phyloP scores from a whole-genome alignment of 2,888 invertebrate species.

The Oscheius myriophilus region DNA sequence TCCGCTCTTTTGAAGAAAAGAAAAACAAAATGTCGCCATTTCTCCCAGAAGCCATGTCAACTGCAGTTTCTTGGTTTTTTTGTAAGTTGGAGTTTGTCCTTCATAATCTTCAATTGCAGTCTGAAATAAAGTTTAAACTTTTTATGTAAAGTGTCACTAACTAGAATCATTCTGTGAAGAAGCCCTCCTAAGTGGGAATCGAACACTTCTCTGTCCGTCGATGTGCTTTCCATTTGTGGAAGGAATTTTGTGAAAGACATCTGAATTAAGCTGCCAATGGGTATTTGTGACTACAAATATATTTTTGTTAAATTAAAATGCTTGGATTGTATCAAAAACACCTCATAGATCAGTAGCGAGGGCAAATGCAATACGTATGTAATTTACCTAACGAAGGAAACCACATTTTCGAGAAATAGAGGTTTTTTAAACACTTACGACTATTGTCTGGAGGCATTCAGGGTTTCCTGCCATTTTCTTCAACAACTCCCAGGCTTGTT shows the following conservation, averaged over 20 bases:
- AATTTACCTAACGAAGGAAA: too few relatives aligned
- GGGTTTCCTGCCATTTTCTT: conserved; percentile 76
- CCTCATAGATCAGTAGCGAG: too few relatives aligned
- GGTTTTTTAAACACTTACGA: conserved; percentile 66
- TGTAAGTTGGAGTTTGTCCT: conserved; percentile 58
- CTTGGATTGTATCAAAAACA: too few relatives aligned
- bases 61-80: conserved; percentile 63
- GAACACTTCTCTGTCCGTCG: conserved; percentile 70
- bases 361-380: too few relatives aligned
- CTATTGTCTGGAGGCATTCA: conserved; percentile 76
- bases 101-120: conserved; percentile 72
- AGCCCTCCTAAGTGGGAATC: conserved; percentile 73
- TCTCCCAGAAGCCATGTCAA: conserved; percentile 74
- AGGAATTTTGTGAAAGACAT: conserved; percentile 58
- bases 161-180: conserved; percentile 74
- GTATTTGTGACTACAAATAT: neutral
- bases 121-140: conserved; percentile 56
- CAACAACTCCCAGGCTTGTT: conserved; percentile 75
- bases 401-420: too few relatives aligned
- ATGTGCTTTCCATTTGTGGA: conserved; percentile 54
- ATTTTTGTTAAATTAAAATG: neutral
- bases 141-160: conserved; percentile 50
- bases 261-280: conserved; percentile 34
- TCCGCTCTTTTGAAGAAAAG: conserved; percentile 75
- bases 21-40: conserved; percentile 75